Percentiles rank a stretch among this genome's conserved stretches.
Conservation (phyloP, 1,140 invertebrate genomes). For the Oscheius sp. region DNA sequence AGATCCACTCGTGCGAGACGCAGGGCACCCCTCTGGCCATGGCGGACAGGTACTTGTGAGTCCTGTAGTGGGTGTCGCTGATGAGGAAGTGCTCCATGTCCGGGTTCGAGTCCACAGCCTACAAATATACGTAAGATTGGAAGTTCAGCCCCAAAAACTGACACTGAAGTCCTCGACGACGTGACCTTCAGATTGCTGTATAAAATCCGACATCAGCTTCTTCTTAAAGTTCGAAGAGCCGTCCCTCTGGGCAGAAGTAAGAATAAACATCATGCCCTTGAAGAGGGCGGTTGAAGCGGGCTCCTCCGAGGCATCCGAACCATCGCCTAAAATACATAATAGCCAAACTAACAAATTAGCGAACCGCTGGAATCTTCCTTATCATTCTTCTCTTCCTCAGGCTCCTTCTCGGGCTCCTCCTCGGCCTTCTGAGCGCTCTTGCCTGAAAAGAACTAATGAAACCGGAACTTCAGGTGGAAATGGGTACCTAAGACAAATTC, state of each 20-base stretch:
- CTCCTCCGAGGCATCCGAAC: too few relatives aligned
- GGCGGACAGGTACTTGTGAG: constrained; percentile 57
- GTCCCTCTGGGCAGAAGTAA: constrained; percentile 43
- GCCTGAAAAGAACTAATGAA: too few relatives aligned
- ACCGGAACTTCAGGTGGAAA: too few relatives aligned
- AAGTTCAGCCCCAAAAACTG: constrained; percentile 12
- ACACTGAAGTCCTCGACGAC: constrained; percentile 54
- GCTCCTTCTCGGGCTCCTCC: neutral
- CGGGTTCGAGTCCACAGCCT: neutral
- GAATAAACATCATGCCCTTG: constrained; percentile 43
- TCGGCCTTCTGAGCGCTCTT: constrained; percentile 12
- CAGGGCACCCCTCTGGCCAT: constrained; percentile 53
- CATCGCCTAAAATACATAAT: too few relatives aligned
- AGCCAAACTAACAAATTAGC: too few relatives aligned
- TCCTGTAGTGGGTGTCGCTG: constrained; percentile 58
- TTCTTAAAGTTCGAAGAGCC: constrained; percentile 54
- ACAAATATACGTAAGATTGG: neutral
- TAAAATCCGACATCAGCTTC: constrained; percentile 45
- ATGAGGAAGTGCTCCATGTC: constrained; percentile 43
- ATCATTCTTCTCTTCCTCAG: constrained; percentile 32
- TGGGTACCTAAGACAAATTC: too few relatives aligned
- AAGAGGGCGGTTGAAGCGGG: constrained; percentile 37
- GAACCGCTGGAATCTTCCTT: constrained; percentile 14
- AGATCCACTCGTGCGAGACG: constrained; percentile 50
- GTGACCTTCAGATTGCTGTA: constrained; percentile 46